Conservation (phyloP, 1,140 invertebrate species). For the Zaprionus nigranus region DNA sequence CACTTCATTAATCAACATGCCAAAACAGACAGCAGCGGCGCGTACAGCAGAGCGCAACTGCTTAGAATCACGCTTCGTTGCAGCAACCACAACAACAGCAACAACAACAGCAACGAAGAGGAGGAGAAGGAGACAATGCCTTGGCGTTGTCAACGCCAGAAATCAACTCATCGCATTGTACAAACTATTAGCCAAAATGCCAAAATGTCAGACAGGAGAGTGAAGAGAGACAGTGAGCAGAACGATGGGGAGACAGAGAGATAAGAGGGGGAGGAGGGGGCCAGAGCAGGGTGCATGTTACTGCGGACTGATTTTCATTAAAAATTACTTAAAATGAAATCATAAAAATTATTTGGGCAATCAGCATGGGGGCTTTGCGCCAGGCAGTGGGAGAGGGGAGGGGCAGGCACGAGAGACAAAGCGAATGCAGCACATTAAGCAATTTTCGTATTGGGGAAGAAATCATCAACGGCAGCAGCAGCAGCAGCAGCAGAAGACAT, state of each 20-base stretch:
- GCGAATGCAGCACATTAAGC: conserved; percentile 64
- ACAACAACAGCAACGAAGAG: conserved; percentile 11
- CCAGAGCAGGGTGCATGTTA: not conserved
- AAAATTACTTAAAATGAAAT: conserved; percentile 79
- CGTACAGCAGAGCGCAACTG: conserved; percentile 7
- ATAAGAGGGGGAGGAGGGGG: no score
- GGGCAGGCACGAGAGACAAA: conserved; percentile 51
- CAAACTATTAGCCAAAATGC: conserved; percentile 79
- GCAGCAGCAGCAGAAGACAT: conserved; percentile 14
- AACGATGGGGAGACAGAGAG: not conserved
- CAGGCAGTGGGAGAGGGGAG: not conserved
- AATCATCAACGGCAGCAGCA: conserved; percentile 44
- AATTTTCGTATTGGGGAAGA: conserved; percentile 57
- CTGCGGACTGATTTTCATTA: conserved; percentile 69
- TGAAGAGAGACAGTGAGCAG: conserved; percentile 6
- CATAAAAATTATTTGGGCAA: conserved; percentile 69
- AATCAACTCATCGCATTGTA: conserved; percentile 77
- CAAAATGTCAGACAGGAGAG: conserved; percentile 52
- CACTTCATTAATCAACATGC: conserved; percentile 83
- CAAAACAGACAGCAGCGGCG: conserved; percentile 54
- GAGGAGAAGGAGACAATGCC: conserved; percentile 38
- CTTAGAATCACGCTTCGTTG: conserved; percentile 24
- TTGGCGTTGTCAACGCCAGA: conserved; percentile 59
- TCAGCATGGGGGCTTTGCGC: conserved; percentile 60
- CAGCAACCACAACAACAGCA: conserved; percentile 40